A percentile compares a stretch with the other conserved stretches of the same genome.
Evolutionary conservation across 2,797 vertebrate species (phyloP).

Genomic region (Apogon talboti): DNA sequence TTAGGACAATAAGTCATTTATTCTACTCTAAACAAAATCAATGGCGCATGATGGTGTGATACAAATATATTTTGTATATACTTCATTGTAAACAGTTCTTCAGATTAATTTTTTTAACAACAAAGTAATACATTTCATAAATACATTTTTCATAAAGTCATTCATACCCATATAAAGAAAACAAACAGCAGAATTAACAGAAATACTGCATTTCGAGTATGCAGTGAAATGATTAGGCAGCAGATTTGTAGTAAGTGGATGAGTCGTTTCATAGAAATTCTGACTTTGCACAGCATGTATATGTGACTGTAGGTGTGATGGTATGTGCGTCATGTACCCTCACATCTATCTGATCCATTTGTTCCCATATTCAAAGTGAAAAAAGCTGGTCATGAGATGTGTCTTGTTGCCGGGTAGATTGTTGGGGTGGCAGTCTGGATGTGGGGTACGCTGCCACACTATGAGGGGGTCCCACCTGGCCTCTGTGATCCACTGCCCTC

Average conservation of each 20-base stretch:
- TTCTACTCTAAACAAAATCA: conserved; percentile 59
- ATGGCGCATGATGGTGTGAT: conserved; percentile 37
- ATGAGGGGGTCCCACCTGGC: conserved; percentile 14
- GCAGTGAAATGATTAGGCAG: conserved; percentile 30
- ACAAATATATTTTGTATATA: conserved; percentile 37
- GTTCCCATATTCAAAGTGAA: conserved; percentile 69
- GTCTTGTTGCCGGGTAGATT: conserved; percentile 64
- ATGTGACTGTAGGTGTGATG: conserved; percentile 4
- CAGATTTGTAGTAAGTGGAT: conserved; percentile 25
- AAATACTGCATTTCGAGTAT: conserved; percentile 25
- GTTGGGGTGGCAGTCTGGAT: conserved; percentile 43
- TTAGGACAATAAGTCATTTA: conserved; percentile 58
- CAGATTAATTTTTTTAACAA: conserved; percentile 33
- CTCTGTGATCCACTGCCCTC: conserved; percentile 53
- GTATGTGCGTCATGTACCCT: background rate
- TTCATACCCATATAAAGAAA: conserved; percentile 33
- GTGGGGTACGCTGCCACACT: conserved; percentile 17
- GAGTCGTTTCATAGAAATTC: conserved; percentile 25
- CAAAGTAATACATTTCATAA: conserved; percentile 58
- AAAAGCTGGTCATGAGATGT: conserved; percentile 80
- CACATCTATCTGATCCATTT: conserved; percentile 5
- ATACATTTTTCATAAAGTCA: conserved; percentile 52
- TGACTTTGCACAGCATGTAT: conserved; percentile 20
- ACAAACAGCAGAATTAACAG: conserved; percentile 39
- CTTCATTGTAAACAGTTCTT: conserved; percentile 48